Evolutionary conservation across 2,888 invertebrate genomes (phyloP).

Genomic region (Hirtodrosophila cameraria): DNA sequence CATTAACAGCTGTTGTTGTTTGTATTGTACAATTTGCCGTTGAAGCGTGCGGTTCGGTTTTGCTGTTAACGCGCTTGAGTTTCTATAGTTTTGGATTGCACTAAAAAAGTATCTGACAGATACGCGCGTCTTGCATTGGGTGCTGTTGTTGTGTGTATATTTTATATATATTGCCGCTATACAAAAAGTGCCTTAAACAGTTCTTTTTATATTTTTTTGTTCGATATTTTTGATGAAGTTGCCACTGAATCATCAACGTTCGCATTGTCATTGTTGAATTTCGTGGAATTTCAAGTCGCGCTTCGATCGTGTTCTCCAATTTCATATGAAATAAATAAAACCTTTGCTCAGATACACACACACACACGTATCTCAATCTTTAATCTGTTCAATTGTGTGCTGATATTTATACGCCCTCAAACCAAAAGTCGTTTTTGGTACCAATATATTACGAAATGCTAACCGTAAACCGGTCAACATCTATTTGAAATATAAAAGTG

Average conservation of each 20-base stretch:
- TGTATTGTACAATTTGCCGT: conserved; percentile 59
- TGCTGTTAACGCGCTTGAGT: conserved; percentile 49
- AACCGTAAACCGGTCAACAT: conserved; percentile 44
- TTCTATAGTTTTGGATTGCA: conserved; percentile 31
- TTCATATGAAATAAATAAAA: conserved; percentile 41
- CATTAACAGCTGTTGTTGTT: conserved; percentile 61
- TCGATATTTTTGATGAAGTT: conserved; percentile 11
- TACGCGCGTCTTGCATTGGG: conserved; percentile 41
- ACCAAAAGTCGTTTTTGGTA: conserved; percentile 25
- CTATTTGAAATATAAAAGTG: conserved; percentile 35
- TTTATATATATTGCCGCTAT: conserved; percentile 13
- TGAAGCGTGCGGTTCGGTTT: conserved; percentile 53
- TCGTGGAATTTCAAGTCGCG: conserved; percentile 38
- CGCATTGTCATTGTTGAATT: conserved; percentile 8
- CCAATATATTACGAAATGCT: conserved; percentile 47
- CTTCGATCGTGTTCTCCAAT: conserved; percentile 59
- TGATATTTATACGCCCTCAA: conserved; percentile 3
- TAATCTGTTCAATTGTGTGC: neutral
- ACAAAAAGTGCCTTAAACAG: conserved; percentile 38
- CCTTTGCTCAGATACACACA: conserved; percentile 19
- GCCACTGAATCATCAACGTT: conserved; percentile 45
- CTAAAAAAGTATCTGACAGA: conserved; percentile 61
- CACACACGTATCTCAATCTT: neutral
- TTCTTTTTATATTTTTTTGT: conserved; percentile 19
- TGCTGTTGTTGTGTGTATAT: conserved; percentile 1